These are phyloP conservation scores for Miniopterus natalensis DNA, from an alignment of 2,113 vertebrate genomes.

Conservation along the genomic window DNA sequence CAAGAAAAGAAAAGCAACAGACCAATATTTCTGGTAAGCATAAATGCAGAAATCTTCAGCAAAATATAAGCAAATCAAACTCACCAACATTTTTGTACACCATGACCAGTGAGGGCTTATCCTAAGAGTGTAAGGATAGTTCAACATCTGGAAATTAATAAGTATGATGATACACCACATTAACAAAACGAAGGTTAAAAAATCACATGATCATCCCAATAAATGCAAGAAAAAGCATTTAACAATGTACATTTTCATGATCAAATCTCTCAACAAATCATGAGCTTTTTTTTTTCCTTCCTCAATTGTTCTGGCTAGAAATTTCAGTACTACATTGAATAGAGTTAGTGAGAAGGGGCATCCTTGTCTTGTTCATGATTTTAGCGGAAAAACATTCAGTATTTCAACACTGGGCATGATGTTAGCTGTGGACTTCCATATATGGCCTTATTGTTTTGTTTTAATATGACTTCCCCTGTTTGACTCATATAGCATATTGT, in stretches of 20 bases:
- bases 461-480: neutral
- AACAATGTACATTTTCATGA: neutral
- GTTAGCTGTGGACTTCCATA: too few species aligned
- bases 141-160: neutral
- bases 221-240: neutral
- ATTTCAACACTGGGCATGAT: too few species aligned
- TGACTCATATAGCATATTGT: neutral
- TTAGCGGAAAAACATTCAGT: too few species aligned
- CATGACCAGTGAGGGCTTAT: neutral
- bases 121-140: neutral
- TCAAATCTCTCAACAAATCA: neutral
- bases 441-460: too few species aligned
- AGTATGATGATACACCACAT: neutral
- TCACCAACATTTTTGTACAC: neutral
- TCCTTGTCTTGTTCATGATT: too few species aligned
- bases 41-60: neutral
- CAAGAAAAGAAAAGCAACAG: neutral
- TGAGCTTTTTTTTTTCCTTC: too few species aligned
- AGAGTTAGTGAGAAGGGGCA: too few species aligned
- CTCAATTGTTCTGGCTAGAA: too few species aligned
- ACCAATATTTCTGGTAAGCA: neutral
- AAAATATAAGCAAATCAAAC: neutral
- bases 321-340: too few species aligned
- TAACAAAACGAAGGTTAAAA: neutral
- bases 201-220: neutral